Conservation (phyloP, 2,888 invertebrate species). For the Andrena chrysosceles region DNA sequence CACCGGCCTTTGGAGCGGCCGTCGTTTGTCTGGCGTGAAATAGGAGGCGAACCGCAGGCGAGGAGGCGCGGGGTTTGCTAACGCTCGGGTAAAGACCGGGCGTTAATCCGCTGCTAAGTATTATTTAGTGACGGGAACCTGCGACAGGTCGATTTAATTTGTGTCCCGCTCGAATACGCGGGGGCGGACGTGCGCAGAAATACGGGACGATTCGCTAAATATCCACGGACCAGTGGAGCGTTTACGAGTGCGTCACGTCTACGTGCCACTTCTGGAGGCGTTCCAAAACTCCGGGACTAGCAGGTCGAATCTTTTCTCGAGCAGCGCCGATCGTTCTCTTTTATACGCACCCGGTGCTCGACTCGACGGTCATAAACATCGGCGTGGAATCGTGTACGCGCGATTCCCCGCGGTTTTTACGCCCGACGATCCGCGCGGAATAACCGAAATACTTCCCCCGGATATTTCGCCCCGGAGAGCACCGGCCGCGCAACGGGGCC, state of each 20-base stretch:
- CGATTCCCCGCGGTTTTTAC: conserved; percentile 21
- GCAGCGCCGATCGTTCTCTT: conserved; percentile 5
- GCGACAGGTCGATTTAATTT: conserved; percentile 80
- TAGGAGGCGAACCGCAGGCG: conserved; percentile 53
- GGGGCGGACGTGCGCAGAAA: conserved; percentile 67
- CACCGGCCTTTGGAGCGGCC: conserved; percentile 33
- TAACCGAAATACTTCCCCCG: conserved; percentile 17
- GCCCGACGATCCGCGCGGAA: conserved; percentile 7
- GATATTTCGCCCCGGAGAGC: background rate
- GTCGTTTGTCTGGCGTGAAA: conserved; percentile 58
- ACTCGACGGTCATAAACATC: background rate
- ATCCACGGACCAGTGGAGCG: conserved; percentile 65
- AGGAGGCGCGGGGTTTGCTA: conserved; percentile 40
- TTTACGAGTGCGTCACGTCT: conserved; percentile 72
- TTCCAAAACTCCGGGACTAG: conserved; percentile 70
- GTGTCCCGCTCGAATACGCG: conserved; percentile 64
- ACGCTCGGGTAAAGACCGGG: conserved; percentile 65
- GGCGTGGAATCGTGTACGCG: background rate
- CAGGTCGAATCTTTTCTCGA: conserved; percentile 9
- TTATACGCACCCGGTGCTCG: background rate
- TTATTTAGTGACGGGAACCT: conserved; percentile 76
- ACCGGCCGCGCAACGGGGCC: background rate
- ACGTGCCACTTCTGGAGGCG: conserved; percentile 71
- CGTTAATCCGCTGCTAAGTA: conserved; percentile 78
- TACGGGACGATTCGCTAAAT: conserved; percentile 68